These are phyloP conservation scores for Entelurus aequoreus DNA, from an alignment of 2,113 vertebrate species.

Conservation along the genomic window DNA sequence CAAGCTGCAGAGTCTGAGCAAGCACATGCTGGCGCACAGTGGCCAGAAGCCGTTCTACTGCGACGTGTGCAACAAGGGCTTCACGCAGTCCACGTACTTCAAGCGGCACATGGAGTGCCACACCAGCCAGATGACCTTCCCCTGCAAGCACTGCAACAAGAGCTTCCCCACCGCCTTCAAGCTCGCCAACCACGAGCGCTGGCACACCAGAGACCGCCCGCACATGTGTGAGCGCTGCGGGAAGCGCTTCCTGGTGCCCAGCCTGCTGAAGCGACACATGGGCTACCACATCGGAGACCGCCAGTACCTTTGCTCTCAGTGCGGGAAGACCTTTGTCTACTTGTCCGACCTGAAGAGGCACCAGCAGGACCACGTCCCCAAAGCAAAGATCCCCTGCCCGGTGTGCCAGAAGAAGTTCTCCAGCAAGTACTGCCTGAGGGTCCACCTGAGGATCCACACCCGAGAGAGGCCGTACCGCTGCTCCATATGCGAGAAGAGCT, in stretches of 20 bases:
- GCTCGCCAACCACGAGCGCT: constrained; percentile 63
- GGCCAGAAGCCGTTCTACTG: constrained; percentile 68
- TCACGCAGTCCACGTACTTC: constrained; percentile 69
- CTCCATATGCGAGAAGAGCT: constrained; percentile 62
- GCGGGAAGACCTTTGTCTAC: constrained; percentile 68
- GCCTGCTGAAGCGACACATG: constrained; percentile 69
- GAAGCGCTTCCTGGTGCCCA: constrained; percentile 63
- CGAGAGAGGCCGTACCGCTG: constrained; percentile 63
- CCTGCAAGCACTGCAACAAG: constrained; percentile 65
- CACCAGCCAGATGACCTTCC: constrained; percentile 66
- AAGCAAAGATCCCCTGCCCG: constrained; percentile 61
- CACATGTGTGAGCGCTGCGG: constrained; percentile 69
- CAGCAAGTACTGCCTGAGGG: constrained; percentile 65
- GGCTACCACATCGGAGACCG: constrained; percentile 68
- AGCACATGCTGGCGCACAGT: constrained; percentile 63
- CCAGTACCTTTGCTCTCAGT: constrained; percentile 68
- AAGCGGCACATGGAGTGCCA: constrained; percentile 70
- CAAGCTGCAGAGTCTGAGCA: constrained; percentile 52
- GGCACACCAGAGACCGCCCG: constrained; percentile 66
- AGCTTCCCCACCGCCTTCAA: constrained; percentile 64
- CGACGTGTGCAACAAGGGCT: constrained; percentile 66
- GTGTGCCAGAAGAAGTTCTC: constrained; percentile 69
- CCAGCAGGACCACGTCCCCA: constrained; percentile 66
- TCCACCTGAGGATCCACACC: constrained; percentile 66
- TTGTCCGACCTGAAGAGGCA: constrained; percentile 67